Base-by-base conservation (phyloP, 2,888 invertebrate species). In the Criorhina ranunculi region DNA sequence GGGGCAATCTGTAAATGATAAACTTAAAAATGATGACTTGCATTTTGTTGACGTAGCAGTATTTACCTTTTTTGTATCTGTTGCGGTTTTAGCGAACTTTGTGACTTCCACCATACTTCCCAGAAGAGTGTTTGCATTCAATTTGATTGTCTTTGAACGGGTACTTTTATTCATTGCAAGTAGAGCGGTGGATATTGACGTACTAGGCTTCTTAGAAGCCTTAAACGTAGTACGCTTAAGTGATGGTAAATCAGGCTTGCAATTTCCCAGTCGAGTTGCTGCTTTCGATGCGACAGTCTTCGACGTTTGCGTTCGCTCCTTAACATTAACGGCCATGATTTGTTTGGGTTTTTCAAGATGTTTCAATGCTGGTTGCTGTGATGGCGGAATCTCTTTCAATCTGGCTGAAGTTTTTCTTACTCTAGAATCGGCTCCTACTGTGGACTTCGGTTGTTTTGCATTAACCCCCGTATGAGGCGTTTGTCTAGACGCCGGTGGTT, bases 11-110 rank as follows among this genome's bases (percentile, higher is more conserved):
- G 15, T 9, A 46, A 55, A n/a, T 86, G 57, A 4, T 33, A 31
- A n/a, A n/a, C 24, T 66, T 11, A 31, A 33, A 15, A 80, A 66
- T 0, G 69, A 59, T 24, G 4, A 24, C 76, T 87, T 88, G 6
- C 87, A 66, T 15, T 86, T 87, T 0, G 89, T 89, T 6, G 89
- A 89, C 8, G 89, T 89, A 0, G 88, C 86, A 55, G 88, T 86
- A 0, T 86, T 73, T 1, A 86, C 69, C 31, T 85, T 87, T 0
- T 86, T 81, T 3, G n/a, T n/a, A n/a, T n/a, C n/a, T n/a, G n/a
- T n/a, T n/a, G 44, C 42, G 0, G 40, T 73, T 8, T 53, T 69
- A 1, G 86, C 78, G 1, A 85, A 69, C 11, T 88, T 88, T 33
- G 80, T 75, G 2, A 73, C 57, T 7, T 72, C 46, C 8, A 80